Evolutionary conservation across 2,797 vertebrate species (phyloP).

Genomic region (Microtus californicus): DNA sequence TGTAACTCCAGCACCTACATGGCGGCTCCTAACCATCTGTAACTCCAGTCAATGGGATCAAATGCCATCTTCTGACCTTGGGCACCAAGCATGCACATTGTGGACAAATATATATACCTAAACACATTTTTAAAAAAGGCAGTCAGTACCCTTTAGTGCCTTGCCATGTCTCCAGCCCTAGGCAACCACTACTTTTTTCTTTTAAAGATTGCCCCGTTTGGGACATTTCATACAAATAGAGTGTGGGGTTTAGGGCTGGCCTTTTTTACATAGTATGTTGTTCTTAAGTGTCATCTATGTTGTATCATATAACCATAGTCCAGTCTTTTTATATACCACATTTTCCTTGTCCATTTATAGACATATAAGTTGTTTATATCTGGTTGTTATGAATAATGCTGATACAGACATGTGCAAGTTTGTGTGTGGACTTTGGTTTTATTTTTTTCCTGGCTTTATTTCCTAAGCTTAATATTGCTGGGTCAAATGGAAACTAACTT

Average conservation of each 20-base stretch:
- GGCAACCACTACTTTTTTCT: background rate
- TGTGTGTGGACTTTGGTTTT: constrained; percentile 24
- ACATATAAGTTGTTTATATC: background rate
- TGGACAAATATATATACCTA: background rate
- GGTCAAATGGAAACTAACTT: background rate
- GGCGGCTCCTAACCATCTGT: background rate
- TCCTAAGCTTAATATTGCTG: background rate
- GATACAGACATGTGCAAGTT: background rate
- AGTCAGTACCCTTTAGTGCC: background rate
- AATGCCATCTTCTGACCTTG: background rate
- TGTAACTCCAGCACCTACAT: background rate
- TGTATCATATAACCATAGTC: background rate
- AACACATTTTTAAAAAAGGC: no score
- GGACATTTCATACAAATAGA: background rate
- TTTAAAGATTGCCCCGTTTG: constrained; percentile 1
- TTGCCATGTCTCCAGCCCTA: background rate
- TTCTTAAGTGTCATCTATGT: constrained; percentile 31
- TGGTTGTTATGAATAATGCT: constrained; percentile 26
- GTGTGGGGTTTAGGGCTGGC: background rate
- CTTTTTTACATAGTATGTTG: background rate
- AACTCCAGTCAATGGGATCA: background rate
- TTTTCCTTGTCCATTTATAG: background rate
- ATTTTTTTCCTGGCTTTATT: background rate
- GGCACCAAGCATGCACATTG: background rate
- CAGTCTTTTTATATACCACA: background rate